Evolutionary conservation across 2,113 vertebrate species (phyloP), one percentile per base, ranked within the genome.

Genomic region (Psammodynastes pulverulentus): DNA sequence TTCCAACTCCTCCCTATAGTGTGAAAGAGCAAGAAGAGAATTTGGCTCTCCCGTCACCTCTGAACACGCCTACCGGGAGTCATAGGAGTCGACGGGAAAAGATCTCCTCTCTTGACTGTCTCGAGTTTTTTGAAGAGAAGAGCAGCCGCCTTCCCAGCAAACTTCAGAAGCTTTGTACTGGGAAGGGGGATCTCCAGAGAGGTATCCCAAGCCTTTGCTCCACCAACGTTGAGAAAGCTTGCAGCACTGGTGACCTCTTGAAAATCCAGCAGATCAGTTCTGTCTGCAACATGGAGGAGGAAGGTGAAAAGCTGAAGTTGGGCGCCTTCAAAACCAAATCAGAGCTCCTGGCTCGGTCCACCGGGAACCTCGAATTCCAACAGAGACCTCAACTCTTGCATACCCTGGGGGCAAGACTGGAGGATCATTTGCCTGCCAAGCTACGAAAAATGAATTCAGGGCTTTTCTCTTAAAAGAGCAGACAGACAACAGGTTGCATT

Each of bases 11-110:
- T 51, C 98, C 98, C 2, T 97, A 98, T 94, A 99, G 98, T 5
- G 97, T 98, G 45, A 98, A 98, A 94, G 98, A 99, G 92, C 98
- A 98, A 49, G 98, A 98, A 91, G 98, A 98, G 94, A 98, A 97
- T 89, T 96, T 97, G 3, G 96, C 96, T 0, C 91, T 98, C 17
- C 96, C 97, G 0, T 97, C 97, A 0, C 96, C 97, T 1, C 93
- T 96, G 7, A 97, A 92, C 0, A 98, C 98, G 1, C 97, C 96
- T 23, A 9, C 93, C 0, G 96, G 96, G 1, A 97, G 96, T 39
- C 91, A 93, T 8, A 96, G 94, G 43, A 92, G 43, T 87, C 97
- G 97, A 43, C 96, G 97, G 86, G 98, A 98, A 10, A 96, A 97
- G 91, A 93, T 98, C 84, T 97, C 97, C 92, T 98, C 98, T 0